Conservation (phyloP, 1,140 invertebrate genomes). For the Psilanteris sp. region DNA sequence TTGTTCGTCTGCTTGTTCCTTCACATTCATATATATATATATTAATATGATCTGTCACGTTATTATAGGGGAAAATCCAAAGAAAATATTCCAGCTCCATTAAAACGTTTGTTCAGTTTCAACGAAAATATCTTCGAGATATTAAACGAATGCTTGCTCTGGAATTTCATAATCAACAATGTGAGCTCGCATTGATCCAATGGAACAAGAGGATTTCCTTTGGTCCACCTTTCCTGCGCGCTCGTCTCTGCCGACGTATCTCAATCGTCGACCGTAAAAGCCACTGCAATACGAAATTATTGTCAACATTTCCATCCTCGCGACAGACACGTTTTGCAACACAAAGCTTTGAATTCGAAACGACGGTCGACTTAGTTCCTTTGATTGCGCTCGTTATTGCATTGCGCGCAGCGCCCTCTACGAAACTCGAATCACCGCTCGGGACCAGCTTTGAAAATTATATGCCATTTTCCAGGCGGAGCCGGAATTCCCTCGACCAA, state of each 20-base stretch:
- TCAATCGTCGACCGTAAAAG: constrained; percentile 14
- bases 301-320: constrained; percentile 29
- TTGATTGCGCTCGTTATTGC: constrained; percentile 15
- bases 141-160: not conserved
- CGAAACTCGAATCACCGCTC: constrained; percentile 8
- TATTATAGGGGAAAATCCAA: no score
- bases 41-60: no score
- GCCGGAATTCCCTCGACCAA: no score
- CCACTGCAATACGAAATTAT: constrained; percentile 1
- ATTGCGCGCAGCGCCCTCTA: constrained; percentile 1
- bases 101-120: no score
- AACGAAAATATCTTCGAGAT: not conserved
- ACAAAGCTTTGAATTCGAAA: constrained; percentile 29
- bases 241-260: not conserved
- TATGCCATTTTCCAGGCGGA: not conserved
- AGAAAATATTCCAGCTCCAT: no score
- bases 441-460: constrained; percentile 6
- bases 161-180: constrained; percentile 14
- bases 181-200: constrained; percentile 24
- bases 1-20: no score
- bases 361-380: constrained; percentile 8
- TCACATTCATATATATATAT: no score
- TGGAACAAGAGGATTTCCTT: constrained; percentile 8
- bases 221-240: constrained; percentile 3
- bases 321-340: constrained; percentile 6